Conservation (phyloP, 23 tunicate species). For the Halocynthia roretzi region DNA sequence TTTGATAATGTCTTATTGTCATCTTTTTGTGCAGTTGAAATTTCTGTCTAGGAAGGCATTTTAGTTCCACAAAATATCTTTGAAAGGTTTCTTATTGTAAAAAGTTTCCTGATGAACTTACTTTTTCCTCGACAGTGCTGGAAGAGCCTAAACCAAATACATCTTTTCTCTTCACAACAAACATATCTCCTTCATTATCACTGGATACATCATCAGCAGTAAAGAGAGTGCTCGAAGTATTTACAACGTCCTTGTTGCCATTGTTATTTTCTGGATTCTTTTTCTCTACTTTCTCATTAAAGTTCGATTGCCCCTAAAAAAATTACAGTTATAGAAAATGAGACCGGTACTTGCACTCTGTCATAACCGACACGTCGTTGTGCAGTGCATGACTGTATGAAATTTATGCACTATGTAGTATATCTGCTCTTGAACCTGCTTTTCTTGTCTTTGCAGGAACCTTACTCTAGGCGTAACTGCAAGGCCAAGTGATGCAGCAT, state of each 20-base stretch:
- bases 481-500: constrained; percentile 64
- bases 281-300: not conserved
- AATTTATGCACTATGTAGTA: not conserved
- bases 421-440: not conserved
- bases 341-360: no score
- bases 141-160: not conserved
- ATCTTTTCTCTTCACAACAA: constrained; percentile 30
- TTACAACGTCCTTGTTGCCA: not conserved
- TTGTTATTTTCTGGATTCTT: not conserved
- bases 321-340: no score
- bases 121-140: no score
- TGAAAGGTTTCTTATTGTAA: no score
- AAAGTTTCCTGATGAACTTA: no score
- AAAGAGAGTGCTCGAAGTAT: not conserved
- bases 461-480: constrained; percentile 63
- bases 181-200: constrained; percentile 27
- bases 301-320: no score
- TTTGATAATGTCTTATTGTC: constrained; percentile 19
- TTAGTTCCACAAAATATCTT: no score
- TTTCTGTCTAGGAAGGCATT: not conserved
- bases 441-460: constrained; percentile 26
- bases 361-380: no score
- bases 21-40: not conserved
- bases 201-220: not conserved
- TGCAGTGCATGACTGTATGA: no score